Evolutionary conservation across 2,113 vertebrate species (phyloP).

Genomic region (Microcebus tavaratra): DNA sequence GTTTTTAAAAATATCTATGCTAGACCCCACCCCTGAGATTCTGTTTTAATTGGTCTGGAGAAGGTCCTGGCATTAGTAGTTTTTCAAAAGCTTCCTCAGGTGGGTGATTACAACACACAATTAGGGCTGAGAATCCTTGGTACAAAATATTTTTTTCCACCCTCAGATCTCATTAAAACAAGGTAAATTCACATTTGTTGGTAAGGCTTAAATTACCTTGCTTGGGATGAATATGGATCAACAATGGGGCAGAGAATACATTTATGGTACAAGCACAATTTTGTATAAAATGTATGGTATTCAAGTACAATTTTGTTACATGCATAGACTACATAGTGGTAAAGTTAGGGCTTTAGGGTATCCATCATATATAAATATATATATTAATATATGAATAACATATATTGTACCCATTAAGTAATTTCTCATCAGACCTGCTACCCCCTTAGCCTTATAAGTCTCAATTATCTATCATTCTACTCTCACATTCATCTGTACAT

Average conservation of each 20-base stretch:
- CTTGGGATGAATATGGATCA: background rate
- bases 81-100: background rate
- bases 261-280: too few species aligned
- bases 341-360: too few species aligned
- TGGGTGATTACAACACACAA: background rate
- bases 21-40: background rate
- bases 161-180: constrained; percentile 35
- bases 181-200: background rate
- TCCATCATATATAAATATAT: too few species aligned
- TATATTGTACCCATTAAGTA: too few species aligned
- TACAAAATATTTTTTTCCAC: background rate
- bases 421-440: too few species aligned
- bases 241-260: background rate
- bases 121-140: background rate
- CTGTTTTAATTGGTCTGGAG: background rate
- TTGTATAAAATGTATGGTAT: too few species aligned
- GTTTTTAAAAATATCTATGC: background rate
- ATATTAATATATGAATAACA: too few species aligned
- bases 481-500: too few species aligned
- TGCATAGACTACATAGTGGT: too few species aligned
- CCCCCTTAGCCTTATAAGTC: too few species aligned
- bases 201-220: constrained; percentile 40
- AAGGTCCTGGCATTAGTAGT: background rate
- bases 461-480: too few species aligned
- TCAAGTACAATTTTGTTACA: too few species aligned